Base-by-base conservation (phyloP, 2,113 vertebrate species). In the Rhizomys pruinosus region DNA sequence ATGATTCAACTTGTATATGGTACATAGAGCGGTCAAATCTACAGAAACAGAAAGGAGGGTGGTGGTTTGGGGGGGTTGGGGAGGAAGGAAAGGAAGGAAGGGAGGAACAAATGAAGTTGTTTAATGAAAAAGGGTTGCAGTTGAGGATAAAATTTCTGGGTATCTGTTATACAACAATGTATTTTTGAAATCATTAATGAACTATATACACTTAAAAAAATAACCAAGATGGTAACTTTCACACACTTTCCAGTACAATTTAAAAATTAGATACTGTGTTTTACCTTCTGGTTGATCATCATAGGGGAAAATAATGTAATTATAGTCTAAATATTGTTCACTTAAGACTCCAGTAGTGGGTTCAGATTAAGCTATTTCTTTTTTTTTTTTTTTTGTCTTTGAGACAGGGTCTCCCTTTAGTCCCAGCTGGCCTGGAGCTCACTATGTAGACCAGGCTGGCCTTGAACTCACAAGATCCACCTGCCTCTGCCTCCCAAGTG, bases 291-390 rank as follows among this genome's bases (percentile, higher is more conserved):
- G 42, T 74, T 74, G 47, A 68, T 78, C 16, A 44, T 95, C 20
- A 91, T 84, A 79, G 61, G n/a, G 76, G 68, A 93, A 86, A 94
- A 89, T 89, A 77, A 68, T 55, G 29, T 77, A 84, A 92, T 32
- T 20, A 84, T 79, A 93, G 93, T 74, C 23, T 91, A 87, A 87
- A 87, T 73, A 93, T 15, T 92, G 37, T 73, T 82, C 79, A 73
- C 39, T 86, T 39, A 37, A 87, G 57, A 68, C 17, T 7, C 17
- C 27, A 47, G 61, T 23, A 72, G 57, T 57, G 7, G 39, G 16
- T 4, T 90, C 59, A 57, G 13, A 61, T 57, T 69, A 82, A 81
- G 80, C 29, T n/a, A n/a, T n/a, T n/a, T n/a, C n/a, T n/a, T n/a
- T n/a, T n/a, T n/a, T n/a, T n/a, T n/a, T n/a, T n/a, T n/a, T n/a